Evolutionary conservation across 2,888 invertebrate species (phyloP), one percentile per base, ranked within the genome.

Genomic region (Yponomeuta evonymella): DNA sequence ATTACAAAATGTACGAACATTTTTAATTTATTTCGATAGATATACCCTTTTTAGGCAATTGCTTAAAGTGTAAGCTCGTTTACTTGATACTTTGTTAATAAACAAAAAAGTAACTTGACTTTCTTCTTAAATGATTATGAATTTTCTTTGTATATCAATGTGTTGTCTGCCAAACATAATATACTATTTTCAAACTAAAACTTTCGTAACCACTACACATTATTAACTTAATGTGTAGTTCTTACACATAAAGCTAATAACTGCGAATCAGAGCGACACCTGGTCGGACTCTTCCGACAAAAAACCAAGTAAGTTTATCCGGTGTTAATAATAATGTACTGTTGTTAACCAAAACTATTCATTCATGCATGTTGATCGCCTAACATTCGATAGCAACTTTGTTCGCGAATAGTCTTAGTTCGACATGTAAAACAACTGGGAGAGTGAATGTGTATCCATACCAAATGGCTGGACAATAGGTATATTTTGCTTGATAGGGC

Each of bases 71-170:
- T 75, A 69, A 75, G 79, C 76, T 77, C 74, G 77, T 83, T 81
- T 83, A 81, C 80, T 82, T 79, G 84, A 83, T 83, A 81, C 81
- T 82, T 81, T 87, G 85, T 87, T 88, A 86, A 77, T 58, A 58
- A 15, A 58, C 12, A 58, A 58, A 58, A 58, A 83, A 81, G 77
- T 77, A 76, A 79, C 82, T 82, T 82, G 86, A 88, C 85, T 79
- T 84, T 85, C 78, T 85, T 84, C 83, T 79, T 82, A 83, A 87
- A 81, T 86, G 51, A 83, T 82, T 81, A 86, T 84, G 80, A 83
- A 84, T 87, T 88, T 82, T 85, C 85, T 89, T 84, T 43, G 67
- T 36, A 67, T 36, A 11, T 36, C 23, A 30, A 76, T 69, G 76
- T 86, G 87, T 80, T 79, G 78, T 84, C 83, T 83, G 79, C 75